phyloP scores from a whole-genome alignment of 1,140 invertebrate species.

The Drosophila pachea region DNA sequence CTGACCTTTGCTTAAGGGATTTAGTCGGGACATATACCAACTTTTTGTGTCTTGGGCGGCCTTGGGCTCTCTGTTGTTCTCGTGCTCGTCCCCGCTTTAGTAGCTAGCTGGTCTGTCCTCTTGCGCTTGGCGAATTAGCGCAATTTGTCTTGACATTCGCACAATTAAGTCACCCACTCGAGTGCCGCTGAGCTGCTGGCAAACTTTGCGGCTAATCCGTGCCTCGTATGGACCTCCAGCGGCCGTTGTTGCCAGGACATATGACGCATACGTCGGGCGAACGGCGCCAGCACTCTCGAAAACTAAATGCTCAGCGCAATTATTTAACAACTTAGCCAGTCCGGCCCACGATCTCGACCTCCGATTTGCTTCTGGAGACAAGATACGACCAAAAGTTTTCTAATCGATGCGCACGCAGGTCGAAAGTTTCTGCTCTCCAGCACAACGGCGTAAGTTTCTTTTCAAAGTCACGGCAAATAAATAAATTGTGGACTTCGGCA shows the following conservation, averaged over 20 bases:
- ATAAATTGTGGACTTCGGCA: slow-evolving; percentile 54
- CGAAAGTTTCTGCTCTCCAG: slow-evolving; percentile 57
- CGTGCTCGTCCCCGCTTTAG: slow-evolving; percentile 15
- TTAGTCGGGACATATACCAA: slow-evolving; percentile 26
- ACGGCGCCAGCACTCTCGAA: neutral
- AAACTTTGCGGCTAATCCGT: slow-evolving; percentile 65
- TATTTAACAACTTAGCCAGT: slow-evolving; percentile 76
- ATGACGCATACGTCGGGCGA: slow-evolving; percentile 59
- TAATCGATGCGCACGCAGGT: slow-evolving; percentile 74
- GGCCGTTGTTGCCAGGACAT: slow-evolving; percentile 31
- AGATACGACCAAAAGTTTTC: slow-evolving; percentile 74
- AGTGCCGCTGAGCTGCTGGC: slow-evolving; percentile 60
- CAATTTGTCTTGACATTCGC: slow-evolving; percentile 78
- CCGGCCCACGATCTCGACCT: slow-evolving; percentile 21
- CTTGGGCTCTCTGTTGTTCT: neutral
- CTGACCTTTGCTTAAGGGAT: slow-evolving; percentile 47
- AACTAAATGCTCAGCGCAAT: slow-evolving; percentile 70
- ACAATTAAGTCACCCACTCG: slow-evolving; percentile 75
- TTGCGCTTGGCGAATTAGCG: slow-evolving; percentile 68
- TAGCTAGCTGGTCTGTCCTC: slow-evolving; percentile 35
- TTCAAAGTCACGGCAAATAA: slow-evolving; percentile 77
- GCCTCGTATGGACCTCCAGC: slow-evolving; percentile 40
- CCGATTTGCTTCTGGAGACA: slow-evolving; percentile 32
- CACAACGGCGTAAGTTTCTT: slow-evolving; percentile 64
- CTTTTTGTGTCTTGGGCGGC: slow-evolving; percentile 21